phyloP scores from a whole-genome alignment of 2,888 invertebrate species.

The Norana najaformis region DNA sequence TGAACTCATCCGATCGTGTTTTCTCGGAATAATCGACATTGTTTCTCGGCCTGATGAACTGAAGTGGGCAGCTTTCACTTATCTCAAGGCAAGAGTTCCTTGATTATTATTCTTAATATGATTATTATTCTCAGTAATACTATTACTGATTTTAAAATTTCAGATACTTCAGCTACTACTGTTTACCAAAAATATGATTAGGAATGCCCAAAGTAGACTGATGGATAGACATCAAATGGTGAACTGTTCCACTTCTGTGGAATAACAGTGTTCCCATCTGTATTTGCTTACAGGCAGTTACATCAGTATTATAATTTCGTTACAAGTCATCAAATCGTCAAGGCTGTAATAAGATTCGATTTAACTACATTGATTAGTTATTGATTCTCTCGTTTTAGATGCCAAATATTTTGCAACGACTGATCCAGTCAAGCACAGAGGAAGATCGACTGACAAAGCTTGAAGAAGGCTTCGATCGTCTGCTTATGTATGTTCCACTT shows the following conservation, averaged over 20 bases:
- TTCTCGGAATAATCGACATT: constrained; percentile 85
- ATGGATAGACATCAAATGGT: no score
- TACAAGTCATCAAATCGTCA: no score
- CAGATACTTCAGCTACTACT: no score
- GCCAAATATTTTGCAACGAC: background rate
- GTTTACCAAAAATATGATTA: no score
- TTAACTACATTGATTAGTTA: constrained; percentile 8
- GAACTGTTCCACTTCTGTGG: no score
- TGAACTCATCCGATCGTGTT: constrained; percentile 85
- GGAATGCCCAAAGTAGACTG: no score
- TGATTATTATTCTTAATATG: background rate
- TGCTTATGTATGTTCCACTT: constrained; percentile 80
- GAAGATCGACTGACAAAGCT: background rate
- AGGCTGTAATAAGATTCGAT: no score
- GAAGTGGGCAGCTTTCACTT: constrained; percentile 91
- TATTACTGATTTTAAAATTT: no score
- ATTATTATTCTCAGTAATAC: no score
- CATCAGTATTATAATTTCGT: no score
- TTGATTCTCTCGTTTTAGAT: constrained; percentile 17
- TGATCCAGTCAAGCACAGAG: background rate
- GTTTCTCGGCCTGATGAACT: constrained; percentile 82
- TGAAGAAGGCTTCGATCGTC: constrained; percentile 69
- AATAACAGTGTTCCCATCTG: no score
- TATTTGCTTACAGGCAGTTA: no score
- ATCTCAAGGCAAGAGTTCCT: constrained; percentile 74